Base-by-base conservation (phyloP, 2,888 invertebrate species). In the Athalia circularis region DNA sequence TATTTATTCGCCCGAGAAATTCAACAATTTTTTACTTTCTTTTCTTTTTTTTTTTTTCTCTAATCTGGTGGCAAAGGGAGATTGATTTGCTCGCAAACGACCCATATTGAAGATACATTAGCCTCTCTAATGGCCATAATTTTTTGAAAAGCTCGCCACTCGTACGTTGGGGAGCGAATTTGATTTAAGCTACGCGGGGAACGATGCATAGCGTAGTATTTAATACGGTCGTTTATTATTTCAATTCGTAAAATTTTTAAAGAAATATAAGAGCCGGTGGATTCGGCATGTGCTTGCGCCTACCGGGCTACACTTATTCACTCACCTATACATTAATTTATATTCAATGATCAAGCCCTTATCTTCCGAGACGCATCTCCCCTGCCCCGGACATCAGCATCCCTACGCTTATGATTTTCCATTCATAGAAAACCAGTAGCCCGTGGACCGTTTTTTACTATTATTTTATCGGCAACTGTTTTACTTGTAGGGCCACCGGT, bases 381-480 rank as follows among this genome's bases (percentile, higher is more conserved):
- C 72, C 72, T 59, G 47, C 52, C 59, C 59, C 72, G 47, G 11
- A 13, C 72, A n/a, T 9, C 54, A 72, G 57, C 72, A 72, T 72
- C 72, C 59, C 43, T 72, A 5, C 15, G 13, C 68, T 57, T 57
- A 72, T 72, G 45, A 72, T 72, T 57, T 43, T 59, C 72, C 72
- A 13, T 72, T 59, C 72, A 72, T 72, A 75, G 64, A 75, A 75
- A 75, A 61, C 75, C 75, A 75, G 75, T 75, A 75, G 75, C 75
- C 50, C 75, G 75, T 75, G 75, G 50, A 75, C 62, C 50, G 57
- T 72, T 75, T 75, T 67, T 48, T 45, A 77, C 82, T 87, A 88
- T 88, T 89, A 88, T 88, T 87, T 87, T 87, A 85, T 81, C 84
- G 83, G 87, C 86, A 85, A 88, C 88, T 87, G 87, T 87, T 86